phyloP scores from a whole-genome alignment of 2,797 vertebrate genomes.

The Tangara arthus region DNA sequence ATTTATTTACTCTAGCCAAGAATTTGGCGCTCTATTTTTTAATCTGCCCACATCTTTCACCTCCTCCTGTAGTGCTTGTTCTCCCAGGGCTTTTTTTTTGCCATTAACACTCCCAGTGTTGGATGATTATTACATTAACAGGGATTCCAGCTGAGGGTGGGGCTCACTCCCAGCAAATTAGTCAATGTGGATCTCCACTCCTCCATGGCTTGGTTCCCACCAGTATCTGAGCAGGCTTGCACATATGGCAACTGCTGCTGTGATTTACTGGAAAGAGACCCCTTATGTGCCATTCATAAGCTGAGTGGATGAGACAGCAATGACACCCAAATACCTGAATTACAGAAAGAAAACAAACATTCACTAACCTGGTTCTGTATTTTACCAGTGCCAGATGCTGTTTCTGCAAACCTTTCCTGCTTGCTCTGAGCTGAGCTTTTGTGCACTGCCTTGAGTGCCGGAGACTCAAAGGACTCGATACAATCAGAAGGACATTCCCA shows the following conservation, averaged over 20 bases:
- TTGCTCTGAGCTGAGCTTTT: neutral
- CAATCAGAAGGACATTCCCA: neutral
- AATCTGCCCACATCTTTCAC: slow-evolving; percentile 66
- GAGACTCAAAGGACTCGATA: neutral
- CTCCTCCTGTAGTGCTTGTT: slow-evolving; percentile 49
- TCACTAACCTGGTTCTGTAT: neutral
- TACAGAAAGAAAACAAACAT: neutral
- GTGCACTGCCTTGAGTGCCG: neutral
- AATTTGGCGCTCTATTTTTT: slow-evolving; percentile 57
- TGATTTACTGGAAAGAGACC: slow-evolving; percentile 34
- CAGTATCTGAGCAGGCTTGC: slow-evolving; percentile 38
- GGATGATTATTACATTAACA: slow-evolving; percentile 61
- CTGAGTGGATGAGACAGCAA: neutral
- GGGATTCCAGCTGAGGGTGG: slow-evolving; percentile 61
- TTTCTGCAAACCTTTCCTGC: neutral
- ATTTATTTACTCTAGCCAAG: slow-evolving; percentile 64
- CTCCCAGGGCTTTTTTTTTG: slow-evolving; percentile 58
- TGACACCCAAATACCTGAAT: neutral
- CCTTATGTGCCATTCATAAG: neutral
- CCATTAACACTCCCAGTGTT: slow-evolving; percentile 63
- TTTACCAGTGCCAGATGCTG: neutral
- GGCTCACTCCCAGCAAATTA: slow-evolving; percentile 62
- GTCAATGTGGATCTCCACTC: slow-evolving; percentile 39
- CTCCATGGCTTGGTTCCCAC: slow-evolving; percentile 49
- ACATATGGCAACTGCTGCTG: neutral